Evolutionary conservation across 2,113 vertebrate genomes (phyloP), one percentile per base, ranked within the genome.

Genomic region (Gambusia affinis): DNA sequence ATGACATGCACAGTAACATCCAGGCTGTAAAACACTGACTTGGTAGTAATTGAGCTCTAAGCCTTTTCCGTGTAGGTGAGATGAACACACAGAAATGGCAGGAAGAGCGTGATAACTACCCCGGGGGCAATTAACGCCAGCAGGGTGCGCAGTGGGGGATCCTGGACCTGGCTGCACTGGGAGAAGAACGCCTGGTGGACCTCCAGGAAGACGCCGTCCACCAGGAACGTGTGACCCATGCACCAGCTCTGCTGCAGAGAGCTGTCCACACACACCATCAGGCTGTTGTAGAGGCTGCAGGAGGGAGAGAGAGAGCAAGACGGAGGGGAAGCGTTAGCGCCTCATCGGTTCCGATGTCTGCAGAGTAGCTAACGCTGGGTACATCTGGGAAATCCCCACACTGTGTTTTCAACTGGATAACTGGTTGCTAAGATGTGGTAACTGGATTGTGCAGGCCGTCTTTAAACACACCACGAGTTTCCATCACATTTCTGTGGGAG

Each of bases 131-230:
- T 82, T 11, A 94, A 65, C 76, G 91, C 30, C 27, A 92, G 31
- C 0, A 90, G 64, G 28, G 78, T 67, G n/a, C 8, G 28, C 15
- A 89, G 4, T 1, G 78, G 82, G 8, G 94, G 93, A 73, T 94
- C 91, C 0, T 35, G 71, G 64, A 84, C 7, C 14, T n/a, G 61
- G 37, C 64, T 67, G 76, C 94, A 95, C 4, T 63, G 74, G 0
- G 39, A 73, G 68, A 94, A 95, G 75, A 87, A 94, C 0, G 10
- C 70, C n/a, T 51, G 30, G 61, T 95, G 94, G 65, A 94, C 73
- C 12, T 83, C 33, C 75, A 92, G 22, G 80, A 92, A 93, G 35
- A 92, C 8, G 1, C 78, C 0, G 28, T 94, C 86, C 11, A 33
- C 66, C 65, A 91, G 69, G 24, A 60, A 77, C 1, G 10, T 64